phyloP scores from a whole-genome alignment of 2,888 invertebrate species.

The Parnassius orleans region DNA sequence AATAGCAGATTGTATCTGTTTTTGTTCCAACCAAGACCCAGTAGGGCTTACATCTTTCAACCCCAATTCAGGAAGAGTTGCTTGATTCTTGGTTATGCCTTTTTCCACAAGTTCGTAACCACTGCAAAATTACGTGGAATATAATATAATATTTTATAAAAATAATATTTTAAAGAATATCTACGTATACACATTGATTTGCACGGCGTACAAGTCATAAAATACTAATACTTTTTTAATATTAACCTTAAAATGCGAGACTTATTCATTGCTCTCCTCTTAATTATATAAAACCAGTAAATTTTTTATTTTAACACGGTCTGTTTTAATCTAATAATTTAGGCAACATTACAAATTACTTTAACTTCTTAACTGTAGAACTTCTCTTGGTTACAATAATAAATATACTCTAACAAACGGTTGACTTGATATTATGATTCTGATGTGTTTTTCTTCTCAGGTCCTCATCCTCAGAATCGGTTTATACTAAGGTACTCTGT shows the following conservation, averaged over 20 bases:
- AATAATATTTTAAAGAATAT: background rate
- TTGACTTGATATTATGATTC: too few species aligned
- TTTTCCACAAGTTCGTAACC: conserved; percentile 60
- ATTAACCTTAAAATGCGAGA: conserved; percentile 14
- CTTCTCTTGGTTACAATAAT: too few species aligned
- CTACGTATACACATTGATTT: background rate
- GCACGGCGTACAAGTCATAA: too few species aligned
- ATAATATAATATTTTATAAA: background rate
- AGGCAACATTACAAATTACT: too few species aligned
- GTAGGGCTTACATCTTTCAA: conserved; percentile 77
- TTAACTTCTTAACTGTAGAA: too few species aligned
- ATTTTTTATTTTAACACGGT: too few species aligned
- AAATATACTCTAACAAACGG: too few species aligned
- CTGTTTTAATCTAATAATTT: too few species aligned
- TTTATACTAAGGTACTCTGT: too few species aligned
- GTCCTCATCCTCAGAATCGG: too few species aligned
- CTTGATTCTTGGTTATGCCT: conserved; percentile 65
- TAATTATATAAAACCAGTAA: background rate
- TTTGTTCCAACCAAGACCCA: conserved; percentile 81
- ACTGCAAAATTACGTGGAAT: conserved; percentile 39
- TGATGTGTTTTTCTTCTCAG: too few species aligned
- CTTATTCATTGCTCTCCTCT: conserved; percentile 8
- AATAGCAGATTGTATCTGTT: conserved; percentile 80
- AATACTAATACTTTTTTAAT: background rate
- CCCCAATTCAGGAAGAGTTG: conserved; percentile 74